Base-by-base conservation (phyloP, 2,888 invertebrate genomes). In the Platycheirus albimanus region DNA sequence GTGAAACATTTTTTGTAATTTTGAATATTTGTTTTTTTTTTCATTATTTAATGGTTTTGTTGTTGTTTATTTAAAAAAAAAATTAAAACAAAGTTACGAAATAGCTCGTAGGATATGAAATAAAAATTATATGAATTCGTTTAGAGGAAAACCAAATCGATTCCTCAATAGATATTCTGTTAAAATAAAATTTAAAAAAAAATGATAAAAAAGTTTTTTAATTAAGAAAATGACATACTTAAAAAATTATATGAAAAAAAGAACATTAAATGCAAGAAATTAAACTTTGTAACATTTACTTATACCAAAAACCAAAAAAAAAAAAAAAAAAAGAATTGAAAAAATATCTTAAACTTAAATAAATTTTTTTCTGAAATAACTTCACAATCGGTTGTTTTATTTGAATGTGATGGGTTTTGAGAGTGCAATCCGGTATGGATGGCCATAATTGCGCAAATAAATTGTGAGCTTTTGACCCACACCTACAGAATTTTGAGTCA, bases 301-400 rank as follows among this genome's bases (percentile, higher is more conserved):
- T 80, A 85, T 84, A 85, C 76, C 76, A 74, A 70, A 71, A 69
- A 69, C 52, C 51, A 58, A 43, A 56, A 67, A 69, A 58, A 69
- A 71, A 67, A 74, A 80, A 69, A 72, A 85, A 36, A 63, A 79
- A 75, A 81, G 38, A 78, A 83, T 81, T 69, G 80, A 85, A 80
- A 83, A 67, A 84, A 85, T 86, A 86, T 86, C 86, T 87, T 86
- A 86, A 79, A 87, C 86, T 87, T 85, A 87, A 87, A 86, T 87
- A 87, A 87, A 87, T 87, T 87, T 89, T 89, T 89, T 89, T 90
- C 89, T 89, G 89, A 88, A 88, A 90, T 89, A 89, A 86, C 83
- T 83, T 83, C 74, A 83, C 49, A 78, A 64, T 24, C 4, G 19
- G 8, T 47, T 51, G 77, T 83, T 83, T 83, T 64, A 58, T 69